Base-by-base conservation (phyloP, 2,113 vertebrate species). In the Thalassoma bifasciatum region DNA sequence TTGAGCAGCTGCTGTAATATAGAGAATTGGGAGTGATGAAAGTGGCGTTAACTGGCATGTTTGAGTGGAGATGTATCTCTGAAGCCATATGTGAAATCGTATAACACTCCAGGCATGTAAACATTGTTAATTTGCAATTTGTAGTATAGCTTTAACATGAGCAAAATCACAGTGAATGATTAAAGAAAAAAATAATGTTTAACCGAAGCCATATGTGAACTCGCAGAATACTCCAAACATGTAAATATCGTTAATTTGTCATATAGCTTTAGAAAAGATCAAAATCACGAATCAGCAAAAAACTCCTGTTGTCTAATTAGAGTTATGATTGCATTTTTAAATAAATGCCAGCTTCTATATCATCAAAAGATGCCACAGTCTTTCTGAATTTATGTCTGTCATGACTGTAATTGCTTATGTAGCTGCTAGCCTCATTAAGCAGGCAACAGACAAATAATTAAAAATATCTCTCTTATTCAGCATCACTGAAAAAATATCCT, bases 11-110 rank as follows among this genome's bases (percentile, higher is more conserved):
- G 10, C 19, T 56, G 37, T 62, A 46, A 34, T 51, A 30, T 50
- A 30, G 49, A 54, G 59, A 58, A 30, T 2, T 13, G 56, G 60
- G 66, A 56, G 47, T 60, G 26, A 21, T 42, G 66, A 30, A 75
- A 72, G 65, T 53, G 44, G 62, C 65, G 64, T 30, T 16, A 13
- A 53, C 26, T 46, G 53, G 24, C 8, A 10, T 49, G 21, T 50
- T 56, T 24, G 17, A 69, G 65, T 40, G 44, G 24, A 49, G n/a
- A 59, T 62, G 72, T 59, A 26, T 59, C 11, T 16, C 24, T 40
- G 11, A 3, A 12, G 6, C 9, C 1, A 42, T 54, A 22, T 37
- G 34, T 19, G 37, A 26, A 17, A 4, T 30, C 16, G 46, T 23
- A 51, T 57, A 52, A 30, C 40, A 34, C 10, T 21, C 36, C 8